These are phyloP conservation scores for Semnopithecus entellus DNA, from an alignment of 2,113 vertebrate genomes.

Conservation along the genomic window DNA sequence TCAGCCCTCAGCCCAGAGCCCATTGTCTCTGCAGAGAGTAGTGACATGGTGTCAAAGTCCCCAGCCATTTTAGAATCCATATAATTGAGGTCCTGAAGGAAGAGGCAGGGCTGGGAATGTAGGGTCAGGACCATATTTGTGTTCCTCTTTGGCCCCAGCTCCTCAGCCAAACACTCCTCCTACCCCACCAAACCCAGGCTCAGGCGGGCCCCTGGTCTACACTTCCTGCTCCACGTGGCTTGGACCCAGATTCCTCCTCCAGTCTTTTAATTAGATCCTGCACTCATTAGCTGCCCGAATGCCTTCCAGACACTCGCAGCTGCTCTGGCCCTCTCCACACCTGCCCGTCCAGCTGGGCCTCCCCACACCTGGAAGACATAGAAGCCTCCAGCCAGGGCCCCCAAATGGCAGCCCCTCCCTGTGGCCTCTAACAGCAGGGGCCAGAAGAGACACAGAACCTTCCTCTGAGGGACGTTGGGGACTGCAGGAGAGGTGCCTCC, in stretches of 20 bases:
- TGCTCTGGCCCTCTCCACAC: conserved; percentile 57
- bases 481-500: not conserved
- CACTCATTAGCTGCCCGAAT: conserved; percentile 74
- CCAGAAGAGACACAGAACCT: not conserved
- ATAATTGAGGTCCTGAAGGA: not conserved
- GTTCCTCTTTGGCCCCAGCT: too few species aligned
- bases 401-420: conserved; percentile 52
- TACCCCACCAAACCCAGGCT: not conserved
- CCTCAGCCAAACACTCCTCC: not conserved
- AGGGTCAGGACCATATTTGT: not conserved
- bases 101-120: not conserved
- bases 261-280: conserved; percentile 73
- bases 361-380: conserved; percentile 84
- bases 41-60: not conserved
- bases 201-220: not conserved
- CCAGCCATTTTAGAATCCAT: not conserved
- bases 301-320: conserved; percentile 72
- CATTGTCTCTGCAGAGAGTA: not conserved
- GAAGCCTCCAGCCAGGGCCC: conserved; percentile 60
- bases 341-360: conserved; percentile 75
- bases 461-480: not conserved
- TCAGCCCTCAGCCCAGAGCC: not conserved
- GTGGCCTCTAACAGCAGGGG: not conserved
- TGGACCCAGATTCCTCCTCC: conserved; percentile 47
- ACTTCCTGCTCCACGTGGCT: conserved; percentile 51